Evolutionary conservation across 2,797 vertebrate genomes (phyloP), one percentile per base, ranked within the genome.

Genomic region (Siniperca undulata): DNA sequence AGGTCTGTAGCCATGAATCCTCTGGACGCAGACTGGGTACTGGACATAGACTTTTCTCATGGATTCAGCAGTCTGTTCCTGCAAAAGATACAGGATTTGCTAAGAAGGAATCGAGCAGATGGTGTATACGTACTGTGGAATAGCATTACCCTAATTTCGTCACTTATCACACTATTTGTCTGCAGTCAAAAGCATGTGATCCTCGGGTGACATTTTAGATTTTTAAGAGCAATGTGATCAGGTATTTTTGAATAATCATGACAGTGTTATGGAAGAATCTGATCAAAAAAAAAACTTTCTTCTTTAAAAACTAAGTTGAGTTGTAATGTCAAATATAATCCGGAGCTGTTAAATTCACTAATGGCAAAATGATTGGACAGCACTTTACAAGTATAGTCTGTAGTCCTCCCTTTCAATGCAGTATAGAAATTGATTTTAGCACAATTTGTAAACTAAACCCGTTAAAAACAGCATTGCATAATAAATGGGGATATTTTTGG

Each of bases 251-350:
- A 78, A 52, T 82, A 76, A 83, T 86, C 20, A 10, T 27, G 14
- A 72, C 87, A 90, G 88, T 86, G 88, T 92, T 92, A 86, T 40
- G 30, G 60, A 77, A 66, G 59, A 74, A 80, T 78, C 48, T 52
- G 78, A 86, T 70, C 46, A 13, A 59, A 34, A 67, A 34, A 67
- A 59, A 34, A 34, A 34, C 17, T 30, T 24, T 48, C 22, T 27
- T 30, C 5, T 50, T 36, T 38, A 27, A 70, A 78, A 38, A 48
- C 62, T 8, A 70, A 24, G 5, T 20, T 7, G 16, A 60, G 44
- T 59, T 73, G 62, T 60, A 56, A 76, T 60, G 44, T 78, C 14
- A 68, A 13, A 52, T 62, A 40, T 34, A 55, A 82, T 82, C 13
- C 44, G 44, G 44, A 78, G 70, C 56, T 60, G 59, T 80, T 79